Conservation (phyloP, 2,888 invertebrate genomes). For the Caenorhabditis doughertyi region DNA sequence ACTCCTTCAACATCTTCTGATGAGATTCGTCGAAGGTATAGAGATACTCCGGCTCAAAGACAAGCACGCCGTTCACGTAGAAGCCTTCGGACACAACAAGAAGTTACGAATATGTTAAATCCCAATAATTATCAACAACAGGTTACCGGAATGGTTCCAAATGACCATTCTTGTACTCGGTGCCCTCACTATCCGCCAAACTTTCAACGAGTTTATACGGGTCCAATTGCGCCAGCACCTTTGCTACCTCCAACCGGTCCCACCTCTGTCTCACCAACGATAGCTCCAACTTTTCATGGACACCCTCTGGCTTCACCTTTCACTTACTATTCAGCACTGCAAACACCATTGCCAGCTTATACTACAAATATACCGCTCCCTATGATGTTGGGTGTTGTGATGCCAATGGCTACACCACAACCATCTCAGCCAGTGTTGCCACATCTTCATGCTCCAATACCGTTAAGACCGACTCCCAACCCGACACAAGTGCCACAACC, state of each 20-base stretch:
- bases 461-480: too few species aligned
- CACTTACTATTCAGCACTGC: background rate
- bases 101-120: background rate
- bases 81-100: background rate
- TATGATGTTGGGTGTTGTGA: background rate
- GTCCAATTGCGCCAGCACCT: background rate
- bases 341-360: background rate
- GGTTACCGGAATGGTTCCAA: constrained; percentile 18
- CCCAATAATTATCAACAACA: background rate
- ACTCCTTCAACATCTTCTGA: background rate
- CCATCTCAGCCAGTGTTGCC: background rate
- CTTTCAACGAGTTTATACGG: too few species aligned
- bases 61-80: constrained; percentile 19
- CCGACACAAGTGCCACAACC: too few species aligned
- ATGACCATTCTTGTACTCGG: constrained; percentile 23
- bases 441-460: too few species aligned
- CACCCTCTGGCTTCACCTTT: too few species aligned
- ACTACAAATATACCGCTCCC: background rate
- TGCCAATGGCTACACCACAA: background rate
- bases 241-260: constrained; percentile 18
- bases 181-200: background rate
- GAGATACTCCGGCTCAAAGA: background rate
- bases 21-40: too few species aligned
- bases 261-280: constrained; percentile 23
- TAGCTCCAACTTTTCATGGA: constrained; percentile 19